Conservation (phyloP, 1,140 invertebrate genomes). For the Laupala kohalensis region DNA sequence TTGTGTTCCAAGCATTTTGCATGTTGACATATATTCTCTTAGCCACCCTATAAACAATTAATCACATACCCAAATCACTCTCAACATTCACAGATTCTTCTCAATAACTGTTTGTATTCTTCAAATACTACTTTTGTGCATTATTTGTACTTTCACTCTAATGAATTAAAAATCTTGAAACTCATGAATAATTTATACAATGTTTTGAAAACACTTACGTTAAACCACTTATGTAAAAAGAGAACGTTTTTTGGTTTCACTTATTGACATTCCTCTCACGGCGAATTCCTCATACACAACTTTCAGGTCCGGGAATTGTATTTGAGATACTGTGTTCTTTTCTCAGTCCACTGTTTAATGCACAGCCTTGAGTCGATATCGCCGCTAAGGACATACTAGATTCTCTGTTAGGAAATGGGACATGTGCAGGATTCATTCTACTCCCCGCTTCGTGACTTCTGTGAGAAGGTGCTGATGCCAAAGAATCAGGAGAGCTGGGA, state of each 20-base stretch:
- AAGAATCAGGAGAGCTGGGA: neutral
- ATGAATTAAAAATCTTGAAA: neutral
- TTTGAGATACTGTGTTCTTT: constrained; percentile 51
- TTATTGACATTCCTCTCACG: neutral
- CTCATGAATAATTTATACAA: neutral
- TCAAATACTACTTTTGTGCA: neutral
- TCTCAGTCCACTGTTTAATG: constrained; percentile 12
- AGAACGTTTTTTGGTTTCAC: too few species aligned
- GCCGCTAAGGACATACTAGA: neutral
- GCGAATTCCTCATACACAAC: constrained; percentile 41
- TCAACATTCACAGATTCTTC: neutral
- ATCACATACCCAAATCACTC: neutral
- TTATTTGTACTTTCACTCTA: neutral
- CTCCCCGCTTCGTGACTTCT: neutral
- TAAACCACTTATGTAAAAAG: neutral
- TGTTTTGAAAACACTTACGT: neutral
- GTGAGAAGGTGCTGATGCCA: neutral
- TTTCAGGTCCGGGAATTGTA: constrained; percentile 58
- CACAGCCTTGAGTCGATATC: neutral
- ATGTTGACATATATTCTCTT: neutral
- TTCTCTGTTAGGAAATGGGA: neutral
- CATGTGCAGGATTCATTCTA: neutral
- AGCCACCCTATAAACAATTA: neutral
- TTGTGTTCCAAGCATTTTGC: neutral
- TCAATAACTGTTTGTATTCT: neutral